These are phyloP conservation scores for Poecilia gillii DNA, from an alignment of 2,797 vertebrate genomes.

Conservation along the genomic window DNA sequence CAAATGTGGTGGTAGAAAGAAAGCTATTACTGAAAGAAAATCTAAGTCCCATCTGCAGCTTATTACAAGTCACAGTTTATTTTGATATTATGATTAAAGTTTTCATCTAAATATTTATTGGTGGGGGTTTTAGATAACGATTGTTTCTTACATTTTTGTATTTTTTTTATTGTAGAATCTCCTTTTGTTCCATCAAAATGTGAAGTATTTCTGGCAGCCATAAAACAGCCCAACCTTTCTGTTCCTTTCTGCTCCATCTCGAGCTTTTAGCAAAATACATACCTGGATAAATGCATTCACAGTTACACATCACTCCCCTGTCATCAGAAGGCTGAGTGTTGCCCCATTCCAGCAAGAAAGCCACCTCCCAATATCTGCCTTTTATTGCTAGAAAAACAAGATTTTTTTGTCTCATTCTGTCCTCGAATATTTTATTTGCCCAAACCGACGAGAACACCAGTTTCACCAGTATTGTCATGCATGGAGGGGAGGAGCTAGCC, in stretches of 20 bases:
- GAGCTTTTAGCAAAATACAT: constrained; percentile 12
- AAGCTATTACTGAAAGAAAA: not conserved
- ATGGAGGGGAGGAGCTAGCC: constrained; percentile 2
- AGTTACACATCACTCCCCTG: constrained; percentile 13
- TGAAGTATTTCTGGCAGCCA: not conserved
- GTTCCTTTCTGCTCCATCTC: constrained; percentile 23
- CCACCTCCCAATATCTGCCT: constrained; percentile 5
- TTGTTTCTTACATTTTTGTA: not conserved
- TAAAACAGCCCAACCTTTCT: not conserved
- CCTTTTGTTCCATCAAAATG: not conserved
- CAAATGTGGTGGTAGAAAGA: not conserved
- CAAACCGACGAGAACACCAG: not conserved
- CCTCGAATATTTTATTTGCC: not conserved
- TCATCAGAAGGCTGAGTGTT: constrained; percentile 33
- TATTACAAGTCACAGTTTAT: not conserved
- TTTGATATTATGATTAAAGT: not conserved
- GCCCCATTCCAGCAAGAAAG: constrained; percentile 17
- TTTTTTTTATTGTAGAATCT: not conserved
- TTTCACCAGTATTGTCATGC: constrained; percentile 9
- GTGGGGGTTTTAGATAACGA: not conserved
- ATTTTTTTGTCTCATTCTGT: constrained; percentile 10
- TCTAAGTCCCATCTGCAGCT: not conserved
- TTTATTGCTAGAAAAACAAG: not conserved
- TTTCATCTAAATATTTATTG: not conserved
- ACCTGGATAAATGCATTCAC: not conserved